Evolutionary conservation across 2,113 vertebrate genomes (phyloP).

Genomic region (Helogale parvula): DNA sequence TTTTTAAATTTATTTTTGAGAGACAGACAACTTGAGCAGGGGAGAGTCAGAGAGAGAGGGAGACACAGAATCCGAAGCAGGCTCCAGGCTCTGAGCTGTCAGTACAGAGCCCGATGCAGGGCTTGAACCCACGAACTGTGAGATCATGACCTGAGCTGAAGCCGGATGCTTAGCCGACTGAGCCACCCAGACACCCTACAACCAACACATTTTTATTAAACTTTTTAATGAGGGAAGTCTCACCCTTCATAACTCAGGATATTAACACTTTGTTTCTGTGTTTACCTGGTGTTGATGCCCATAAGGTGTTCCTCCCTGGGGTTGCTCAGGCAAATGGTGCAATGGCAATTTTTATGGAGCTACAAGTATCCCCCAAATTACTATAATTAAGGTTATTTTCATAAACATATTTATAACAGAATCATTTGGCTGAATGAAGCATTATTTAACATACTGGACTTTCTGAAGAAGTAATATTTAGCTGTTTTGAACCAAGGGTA

Average conservation of each 20-base stretch:
- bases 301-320: not conserved
- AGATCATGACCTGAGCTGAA: too few species aligned
- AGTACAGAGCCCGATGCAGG: too few species aligned
- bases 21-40: too few species aligned
- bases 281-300: not conserved
- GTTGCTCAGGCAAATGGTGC: not conserved
- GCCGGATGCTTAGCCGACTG: too few species aligned
- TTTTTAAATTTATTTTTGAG: too few species aligned
- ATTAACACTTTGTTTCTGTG: not conserved
- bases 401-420: not conserved
- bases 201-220: not conserved
- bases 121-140: too few species aligned
- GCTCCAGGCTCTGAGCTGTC: too few species aligned
- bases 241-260: not conserved
- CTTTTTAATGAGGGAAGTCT: not conserved
- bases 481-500: not conserved
- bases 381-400: not conserved
- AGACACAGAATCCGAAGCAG: too few species aligned
- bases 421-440: not conserved
- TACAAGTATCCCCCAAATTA: not conserved
- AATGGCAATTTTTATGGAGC: not conserved
- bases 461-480: conserved; percentile 18
- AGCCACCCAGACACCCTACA: not conserved
- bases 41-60: too few species aligned
- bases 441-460: not conserved